Percentiles rank a stretch among this genome's conserved stretches.
phyloP scores from a whole-genome alignment of 2,888 invertebrate genomes.

The Thalpophila matura region DNA sequence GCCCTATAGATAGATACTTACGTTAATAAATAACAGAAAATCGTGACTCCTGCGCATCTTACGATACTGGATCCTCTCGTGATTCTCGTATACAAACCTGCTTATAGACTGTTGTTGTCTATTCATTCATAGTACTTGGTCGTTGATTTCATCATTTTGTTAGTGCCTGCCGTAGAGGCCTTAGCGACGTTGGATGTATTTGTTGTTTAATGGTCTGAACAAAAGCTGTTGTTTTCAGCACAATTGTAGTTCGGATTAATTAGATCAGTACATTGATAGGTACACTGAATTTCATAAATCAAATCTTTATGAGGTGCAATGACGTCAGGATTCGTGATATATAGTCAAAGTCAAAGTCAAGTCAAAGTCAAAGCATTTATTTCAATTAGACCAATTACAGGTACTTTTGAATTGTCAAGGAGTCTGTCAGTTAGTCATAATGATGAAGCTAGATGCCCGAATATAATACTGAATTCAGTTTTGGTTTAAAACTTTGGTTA shows the following conservation, averaged over 20 bases:
- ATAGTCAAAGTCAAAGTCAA: no score
- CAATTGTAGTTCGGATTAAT: neutral
- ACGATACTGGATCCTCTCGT: conserved; percentile 37
- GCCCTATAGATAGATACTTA: conserved; percentile 17
- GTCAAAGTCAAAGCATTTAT: no score
- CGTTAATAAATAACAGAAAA: conserved; percentile 39
- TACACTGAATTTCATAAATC: no score
- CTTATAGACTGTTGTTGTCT: conserved; percentile 9
- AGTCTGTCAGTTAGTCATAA: no score
- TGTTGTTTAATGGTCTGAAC: neutral
- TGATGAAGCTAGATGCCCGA: no score
- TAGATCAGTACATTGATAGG: no score
- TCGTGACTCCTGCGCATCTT: conserved; percentile 58
- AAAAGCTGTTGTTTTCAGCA: neutral
- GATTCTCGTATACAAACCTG: conserved; percentile 37
- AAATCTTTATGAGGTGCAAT: no score
- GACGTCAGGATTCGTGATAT: no score
- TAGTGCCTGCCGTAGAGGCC: conserved; percentile 17
- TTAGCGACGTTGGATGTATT: conserved; percentile 14
- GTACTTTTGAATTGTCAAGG: no score
- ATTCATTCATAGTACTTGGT: conserved; percentile 38
- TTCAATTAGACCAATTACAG: no score
- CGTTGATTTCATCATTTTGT: conserved; percentile 31
- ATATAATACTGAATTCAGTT: no score
- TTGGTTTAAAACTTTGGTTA: no score